Conservation (phyloP, 2,797 vertebrate species). For the Eulemur coronatus region DNA sequence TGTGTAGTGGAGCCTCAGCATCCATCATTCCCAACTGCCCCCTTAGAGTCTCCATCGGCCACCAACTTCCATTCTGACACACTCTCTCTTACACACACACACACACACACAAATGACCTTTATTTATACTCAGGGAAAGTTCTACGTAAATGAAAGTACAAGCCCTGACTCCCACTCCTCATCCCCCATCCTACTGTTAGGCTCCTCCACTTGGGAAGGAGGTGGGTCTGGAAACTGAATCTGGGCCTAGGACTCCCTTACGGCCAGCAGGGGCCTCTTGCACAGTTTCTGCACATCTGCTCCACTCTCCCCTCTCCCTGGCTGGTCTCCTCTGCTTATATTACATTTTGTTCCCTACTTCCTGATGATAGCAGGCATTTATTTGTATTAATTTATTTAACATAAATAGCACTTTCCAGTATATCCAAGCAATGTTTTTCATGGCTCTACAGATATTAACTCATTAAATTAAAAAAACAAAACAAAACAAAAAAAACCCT, state of each 20-base stretch:
- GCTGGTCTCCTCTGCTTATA: background rate
- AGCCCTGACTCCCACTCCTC: background rate
- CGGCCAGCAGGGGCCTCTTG: background rate
- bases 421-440: background rate
- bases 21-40: background rate
- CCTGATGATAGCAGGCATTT: background rate
- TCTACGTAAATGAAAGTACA: background rate
- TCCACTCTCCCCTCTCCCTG: background rate
- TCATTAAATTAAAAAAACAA: background rate
- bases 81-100: background rate
- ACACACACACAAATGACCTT: background rate
- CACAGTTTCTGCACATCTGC: background rate
- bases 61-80: no score
- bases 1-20: background rate
- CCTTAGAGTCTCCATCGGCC: background rate
- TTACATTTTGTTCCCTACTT: background rate
- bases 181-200: background rate
- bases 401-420: background rate
- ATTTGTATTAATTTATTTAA: background rate
- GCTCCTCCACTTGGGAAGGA: background rate
- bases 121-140: background rate
- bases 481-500: background rate
- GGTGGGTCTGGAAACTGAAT: background rate
- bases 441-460: background rate
- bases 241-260: background rate